Evolutionary conservation across 1,140 invertebrate species (phyloP), one percentile per base, ranked within the genome.

Genomic region (Sitobion miscanthi): DNA sequence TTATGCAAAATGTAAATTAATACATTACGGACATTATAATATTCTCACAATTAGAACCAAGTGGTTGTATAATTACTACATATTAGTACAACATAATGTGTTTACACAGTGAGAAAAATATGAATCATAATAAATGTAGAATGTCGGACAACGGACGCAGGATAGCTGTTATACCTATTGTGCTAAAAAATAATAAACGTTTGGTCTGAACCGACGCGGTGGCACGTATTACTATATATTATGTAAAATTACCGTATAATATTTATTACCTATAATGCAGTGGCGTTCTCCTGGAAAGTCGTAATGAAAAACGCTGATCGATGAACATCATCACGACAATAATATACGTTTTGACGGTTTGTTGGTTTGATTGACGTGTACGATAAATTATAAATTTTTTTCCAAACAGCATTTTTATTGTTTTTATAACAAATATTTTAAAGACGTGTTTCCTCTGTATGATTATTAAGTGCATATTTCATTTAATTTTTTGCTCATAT

Each of bases 81-180:
- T 83, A 83, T 83, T 83, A 83, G 20, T 42, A 38, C 21, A 23
- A 38, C 7, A 83, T 83, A 83, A 83, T 83, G 82, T 83, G 38
- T 83, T 83, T 42, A 42, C 35, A 83, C 82, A 35, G 82, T 42
- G 82, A 83, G 82, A 35, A 83, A 83, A 83, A 83, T 83, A 42
- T 83, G 38, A 42, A 42, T 83, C 23, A 83, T 83, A 21, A 42
- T 42, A 83, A 83, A 83, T 83, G 9, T 38, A 83, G 42, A 82
- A 23, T 42, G 21, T 83, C 82, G 21, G 82, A 83, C 35, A 83
- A 83, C 82, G 82, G 82, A 83, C 9, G 82, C 4, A 77, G n/a
- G 30, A n/a, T 69, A 47, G 42, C 42, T 62, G 30, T 69, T n/a
- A 62, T 69, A n/a, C 20, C 20, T 77, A 30, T 62, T 77, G 62